Conservation (phyloP, 2,113 vertebrate species). For the Centropus bengalensis region DNA sequence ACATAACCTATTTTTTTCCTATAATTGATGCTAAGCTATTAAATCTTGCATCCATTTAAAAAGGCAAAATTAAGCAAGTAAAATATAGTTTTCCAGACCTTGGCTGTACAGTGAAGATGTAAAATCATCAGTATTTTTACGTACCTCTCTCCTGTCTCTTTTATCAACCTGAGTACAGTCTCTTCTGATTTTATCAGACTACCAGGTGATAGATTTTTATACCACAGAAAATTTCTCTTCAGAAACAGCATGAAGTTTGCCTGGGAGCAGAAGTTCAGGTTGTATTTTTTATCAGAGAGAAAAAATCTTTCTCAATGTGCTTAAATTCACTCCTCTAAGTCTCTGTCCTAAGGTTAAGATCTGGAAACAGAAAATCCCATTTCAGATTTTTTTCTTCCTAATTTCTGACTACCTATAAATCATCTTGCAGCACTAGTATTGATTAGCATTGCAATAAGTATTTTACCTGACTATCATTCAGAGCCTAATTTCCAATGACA, state of each 20-base stretch:
- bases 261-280: background rate
- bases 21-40: background rate
- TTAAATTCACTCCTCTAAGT: background rate
- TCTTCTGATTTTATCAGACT: background rate
- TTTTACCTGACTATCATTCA: background rate
- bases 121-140: background rate
- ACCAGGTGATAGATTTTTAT: background rate
- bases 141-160: background rate
- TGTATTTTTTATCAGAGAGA: background rate
- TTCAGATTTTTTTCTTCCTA: background rate
- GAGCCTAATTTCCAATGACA: background rate
- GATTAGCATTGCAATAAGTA: background rate
- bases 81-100: background rate
- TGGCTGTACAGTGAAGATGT: background rate
- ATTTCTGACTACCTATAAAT: background rate
- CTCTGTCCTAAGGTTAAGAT: constrained; percentile 1
- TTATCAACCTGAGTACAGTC: background rate
- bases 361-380: background rate
- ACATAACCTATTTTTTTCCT: background rate
- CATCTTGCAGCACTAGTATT: background rate
- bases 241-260: background rate
- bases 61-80: background rate
- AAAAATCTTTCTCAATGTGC: constrained; percentile 4
- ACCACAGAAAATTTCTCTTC: background rate
- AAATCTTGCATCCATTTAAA: background rate